A percentile compares a stretch with the other conserved stretches of the same genome.
These are phyloP conservation scores for Damaliscus lunatus DNA, from an alignment of 2,113 vertebrate genomes.

Conservation along the genomic window DNA sequence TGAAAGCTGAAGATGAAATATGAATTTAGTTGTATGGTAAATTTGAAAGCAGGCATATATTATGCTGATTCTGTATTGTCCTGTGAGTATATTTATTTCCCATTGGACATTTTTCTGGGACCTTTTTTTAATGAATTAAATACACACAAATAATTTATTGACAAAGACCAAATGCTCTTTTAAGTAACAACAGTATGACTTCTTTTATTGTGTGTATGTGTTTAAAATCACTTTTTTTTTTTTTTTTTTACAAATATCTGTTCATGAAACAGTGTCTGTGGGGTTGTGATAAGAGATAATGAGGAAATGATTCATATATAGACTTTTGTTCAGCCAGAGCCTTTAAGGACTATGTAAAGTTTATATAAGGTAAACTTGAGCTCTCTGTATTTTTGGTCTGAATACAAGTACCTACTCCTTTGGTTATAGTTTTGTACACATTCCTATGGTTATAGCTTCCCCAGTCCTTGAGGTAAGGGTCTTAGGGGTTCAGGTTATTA, in stretches of 20 bases:
- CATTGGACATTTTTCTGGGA: background rate
- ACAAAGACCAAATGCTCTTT: background rate
- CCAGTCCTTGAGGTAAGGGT: background rate
- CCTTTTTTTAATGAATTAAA: background rate
- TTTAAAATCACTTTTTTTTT: background rate
- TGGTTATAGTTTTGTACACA: background rate
- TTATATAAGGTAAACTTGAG: background rate
- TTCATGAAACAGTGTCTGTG: background rate
- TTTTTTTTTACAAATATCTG: background rate
- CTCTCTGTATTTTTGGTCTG: background rate
- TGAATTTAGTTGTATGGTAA: background rate
- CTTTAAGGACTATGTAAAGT: background rate
- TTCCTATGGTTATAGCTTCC: background rate
- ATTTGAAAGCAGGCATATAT: background rate
- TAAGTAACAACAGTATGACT: background rate
- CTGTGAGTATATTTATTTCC: background rate
- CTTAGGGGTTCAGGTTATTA: background rate
- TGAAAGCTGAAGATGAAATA: background rate
- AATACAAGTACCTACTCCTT: background rate
- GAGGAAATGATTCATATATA: background rate
- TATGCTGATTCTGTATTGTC: background rate
- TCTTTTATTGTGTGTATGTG: background rate
- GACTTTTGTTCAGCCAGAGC: background rate
- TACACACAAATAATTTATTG: background rate
- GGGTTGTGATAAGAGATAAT: background rate